Percentiles rank a stretch among this genome's conserved stretches.
Conservation (phyloP, 2,888 invertebrate genomes). For the Drosophila kambysellisi region DNA sequence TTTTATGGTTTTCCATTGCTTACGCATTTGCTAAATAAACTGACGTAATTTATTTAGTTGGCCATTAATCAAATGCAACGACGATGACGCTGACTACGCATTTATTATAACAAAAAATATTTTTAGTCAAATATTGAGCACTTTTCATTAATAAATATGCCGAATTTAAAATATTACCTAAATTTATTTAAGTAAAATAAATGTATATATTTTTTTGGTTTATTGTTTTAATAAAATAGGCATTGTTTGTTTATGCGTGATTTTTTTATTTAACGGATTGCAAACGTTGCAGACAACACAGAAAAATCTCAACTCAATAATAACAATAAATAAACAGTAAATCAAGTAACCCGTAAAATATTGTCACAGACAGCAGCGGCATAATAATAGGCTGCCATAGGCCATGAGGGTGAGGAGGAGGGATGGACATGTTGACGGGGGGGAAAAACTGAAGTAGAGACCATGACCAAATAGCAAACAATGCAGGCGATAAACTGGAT, state of each 20-base stretch:
- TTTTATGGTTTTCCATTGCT: constrained; percentile 42
- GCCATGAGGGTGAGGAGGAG: not conserved
- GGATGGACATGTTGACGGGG: not conserved
- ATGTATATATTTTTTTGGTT: not conserved
- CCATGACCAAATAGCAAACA: constrained; percentile 54
- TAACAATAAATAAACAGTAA: constrained; percentile 62
- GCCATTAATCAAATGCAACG: constrained; percentile 68
- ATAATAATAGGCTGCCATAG: constrained; percentile 50
- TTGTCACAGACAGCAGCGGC: constrained; percentile 60
- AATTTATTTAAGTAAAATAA: constrained; percentile 5
- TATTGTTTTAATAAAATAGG: constrained; percentile 16
- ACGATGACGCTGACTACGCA: constrained; percentile 23
- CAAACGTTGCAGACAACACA: constrained; percentile 30
- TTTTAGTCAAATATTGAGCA: constrained; percentile 1
- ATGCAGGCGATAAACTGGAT: constrained; percentile 60
- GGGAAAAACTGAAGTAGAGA: constrained; percentile 26
- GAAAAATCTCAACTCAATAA: constrained; percentile 57
- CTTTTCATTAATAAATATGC: not conserved
- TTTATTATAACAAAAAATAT: constrained; percentile 15
- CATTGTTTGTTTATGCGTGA: not conserved
- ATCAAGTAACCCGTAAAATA: constrained; percentile 61
- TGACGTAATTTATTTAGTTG: constrained; percentile 65
- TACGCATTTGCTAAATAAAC: constrained; percentile 57
- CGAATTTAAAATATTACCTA: constrained; percentile 3
- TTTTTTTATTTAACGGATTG: constrained; percentile 18